Evolutionary conservation across 2,113 vertebrate genomes (phyloP).

Genomic region (Saccopteryx bilineata): DNA sequence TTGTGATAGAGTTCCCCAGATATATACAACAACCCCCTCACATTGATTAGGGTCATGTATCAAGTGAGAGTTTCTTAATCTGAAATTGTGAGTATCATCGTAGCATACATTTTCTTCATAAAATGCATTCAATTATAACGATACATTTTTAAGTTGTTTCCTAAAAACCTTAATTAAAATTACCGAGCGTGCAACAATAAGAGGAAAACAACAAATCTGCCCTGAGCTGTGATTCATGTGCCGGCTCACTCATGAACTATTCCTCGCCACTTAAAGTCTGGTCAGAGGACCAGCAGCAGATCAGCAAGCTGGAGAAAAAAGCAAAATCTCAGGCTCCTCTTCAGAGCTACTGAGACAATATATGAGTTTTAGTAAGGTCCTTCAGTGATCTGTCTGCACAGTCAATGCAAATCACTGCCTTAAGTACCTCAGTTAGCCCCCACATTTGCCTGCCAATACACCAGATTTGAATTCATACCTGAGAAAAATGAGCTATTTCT

Average conservation of each 20-base stretch:
- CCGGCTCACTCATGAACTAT: background rate
- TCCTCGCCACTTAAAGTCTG: background rate
- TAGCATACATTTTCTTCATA: conserved; percentile 59
- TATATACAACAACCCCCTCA: background rate
- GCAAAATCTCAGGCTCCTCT: background rate
- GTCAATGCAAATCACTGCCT: background rate
- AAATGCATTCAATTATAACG: conserved; percentile 60
- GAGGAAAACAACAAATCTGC: conserved; percentile 41
- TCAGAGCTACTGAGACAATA: background rate
- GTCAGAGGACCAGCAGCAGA: background rate
- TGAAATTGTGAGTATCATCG: background rate
- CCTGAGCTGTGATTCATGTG: conserved; percentile 54
- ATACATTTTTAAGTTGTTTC: conserved; percentile 69
- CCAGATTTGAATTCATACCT: conserved; percentile 40
- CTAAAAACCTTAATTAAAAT: conserved; percentile 77
- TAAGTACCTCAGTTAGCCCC: background rate
- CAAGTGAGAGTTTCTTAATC: conserved; percentile 33
- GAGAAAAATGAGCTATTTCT: background rate
- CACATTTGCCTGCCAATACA: background rate
- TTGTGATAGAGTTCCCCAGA: background rate
- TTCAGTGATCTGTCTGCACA: background rate
- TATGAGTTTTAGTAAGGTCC: background rate
- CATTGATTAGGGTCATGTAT: background rate
- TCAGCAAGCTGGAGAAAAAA: background rate
- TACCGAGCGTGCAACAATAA: conserved; percentile 52